Evolutionary conservation across 2,888 invertebrate species (phyloP).

Genomic region (Acanthococcus lagerstroemiae): DNA sequence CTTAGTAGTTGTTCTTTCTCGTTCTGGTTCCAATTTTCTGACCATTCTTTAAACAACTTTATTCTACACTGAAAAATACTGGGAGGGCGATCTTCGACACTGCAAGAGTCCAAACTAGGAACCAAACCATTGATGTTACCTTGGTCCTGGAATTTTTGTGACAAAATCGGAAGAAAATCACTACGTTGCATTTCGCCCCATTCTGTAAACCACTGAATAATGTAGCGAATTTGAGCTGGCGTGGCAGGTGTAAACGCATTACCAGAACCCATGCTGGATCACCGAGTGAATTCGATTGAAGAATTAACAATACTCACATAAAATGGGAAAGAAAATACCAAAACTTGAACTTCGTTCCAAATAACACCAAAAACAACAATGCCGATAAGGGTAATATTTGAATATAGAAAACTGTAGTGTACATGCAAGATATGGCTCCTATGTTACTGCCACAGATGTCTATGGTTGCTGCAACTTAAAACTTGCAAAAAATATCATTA

Average conservation of each 20-base stretch:
- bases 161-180: constrained; percentile 68
- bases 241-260: constrained; percentile 43
- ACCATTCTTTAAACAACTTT: constrained; percentile 77
- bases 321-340: no score
- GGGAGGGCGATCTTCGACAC: constrained; percentile 59
- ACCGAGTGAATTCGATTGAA: no score
- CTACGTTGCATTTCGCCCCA: constrained; percentile 79
- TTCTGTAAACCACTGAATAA: constrained; percentile 78
- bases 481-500: no score
- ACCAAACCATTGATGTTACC: constrained; percentile 64
- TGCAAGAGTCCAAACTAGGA: constrained; percentile 54
- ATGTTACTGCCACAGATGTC: no score
- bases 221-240: constrained; percentile 68
- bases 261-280: constrained; percentile 35
- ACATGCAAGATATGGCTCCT: no score
- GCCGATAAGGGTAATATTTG: no score
- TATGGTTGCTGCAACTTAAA: no score
- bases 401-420: no score
- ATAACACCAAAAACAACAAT: no score
- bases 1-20: constrained; percentile 60
- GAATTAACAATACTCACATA: no score
- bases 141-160: constrained; percentile 52
- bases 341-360: no score
- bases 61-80: constrained; percentile 74
- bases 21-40: constrained; percentile 62